A percentile compares a stretch with the other conserved stretches of the same genome.
phyloP scores from a whole-genome alignment of 2,888 invertebrate genomes.

The Pyrrhosoma nymphula region DNA sequence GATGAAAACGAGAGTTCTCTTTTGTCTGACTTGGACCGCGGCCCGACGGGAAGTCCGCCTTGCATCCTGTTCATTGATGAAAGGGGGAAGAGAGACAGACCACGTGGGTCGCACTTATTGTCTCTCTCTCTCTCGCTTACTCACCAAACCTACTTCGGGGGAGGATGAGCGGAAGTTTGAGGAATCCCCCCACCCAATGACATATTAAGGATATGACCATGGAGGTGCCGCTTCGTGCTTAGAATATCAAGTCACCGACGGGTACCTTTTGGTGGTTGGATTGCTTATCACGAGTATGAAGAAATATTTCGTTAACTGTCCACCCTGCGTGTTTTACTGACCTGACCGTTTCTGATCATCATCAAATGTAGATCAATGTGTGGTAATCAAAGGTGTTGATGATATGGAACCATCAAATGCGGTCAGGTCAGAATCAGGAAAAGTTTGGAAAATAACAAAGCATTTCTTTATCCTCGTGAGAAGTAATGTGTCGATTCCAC shows the following conservation, averaged over 20 bases:
- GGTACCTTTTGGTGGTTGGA: too few relatives aligned
- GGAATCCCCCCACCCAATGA: background rate
- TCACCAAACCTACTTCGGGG: background rate
- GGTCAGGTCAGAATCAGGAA: too few relatives aligned
- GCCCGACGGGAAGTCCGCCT: slow-evolving; percentile 13
- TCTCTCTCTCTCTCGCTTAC: background rate
- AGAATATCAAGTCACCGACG: background rate
- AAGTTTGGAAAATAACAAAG: too few relatives aligned
- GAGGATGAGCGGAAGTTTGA: background rate
- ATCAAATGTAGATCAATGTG: too few relatives aligned
- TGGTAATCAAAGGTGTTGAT: too few relatives aligned
- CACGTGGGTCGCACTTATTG: background rate
- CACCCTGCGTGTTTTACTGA: too few relatives aligned
- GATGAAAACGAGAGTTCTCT: background rate
- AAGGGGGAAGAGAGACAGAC: background rate
- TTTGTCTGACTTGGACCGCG: background rate
- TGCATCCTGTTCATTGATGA: slow-evolving; percentile 15
- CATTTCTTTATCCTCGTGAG: too few relatives aligned
- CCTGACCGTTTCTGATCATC: too few relatives aligned
- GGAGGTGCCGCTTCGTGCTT: background rate
- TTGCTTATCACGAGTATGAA: too few relatives aligned
- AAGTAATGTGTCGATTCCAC: too few relatives aligned
- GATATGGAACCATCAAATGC: too few relatives aligned
- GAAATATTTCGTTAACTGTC: too few relatives aligned
- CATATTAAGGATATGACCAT: background rate